These are phyloP conservation scores for Syngnathus typhle DNA, from an alignment of 2,113 vertebrate species.

Conservation along the genomic window DNA sequence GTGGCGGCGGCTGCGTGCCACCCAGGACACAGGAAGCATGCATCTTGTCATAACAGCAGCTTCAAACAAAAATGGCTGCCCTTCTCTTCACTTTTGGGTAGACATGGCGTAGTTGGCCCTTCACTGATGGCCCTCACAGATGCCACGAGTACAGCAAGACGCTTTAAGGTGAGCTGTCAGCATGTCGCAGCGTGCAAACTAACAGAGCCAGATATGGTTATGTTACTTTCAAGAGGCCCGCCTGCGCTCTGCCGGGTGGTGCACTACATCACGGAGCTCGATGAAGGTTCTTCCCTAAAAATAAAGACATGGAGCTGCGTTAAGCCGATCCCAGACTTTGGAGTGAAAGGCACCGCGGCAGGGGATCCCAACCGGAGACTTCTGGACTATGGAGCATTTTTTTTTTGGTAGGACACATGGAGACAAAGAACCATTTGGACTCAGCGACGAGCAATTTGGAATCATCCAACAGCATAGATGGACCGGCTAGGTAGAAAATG, in stretches of 20 bases:
- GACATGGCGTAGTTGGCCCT: background rate
- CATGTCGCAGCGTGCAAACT: background rate
- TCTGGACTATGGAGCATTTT: background rate
- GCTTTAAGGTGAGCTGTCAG: slow-evolving; percentile 20
- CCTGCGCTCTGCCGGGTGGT: background rate
- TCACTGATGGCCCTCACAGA: background rate
- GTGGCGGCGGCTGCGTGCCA: background rate
- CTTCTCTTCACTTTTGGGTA: too few relatives aligned
- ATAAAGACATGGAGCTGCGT: background rate
- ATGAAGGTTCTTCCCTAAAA: background rate
- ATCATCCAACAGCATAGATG: background rate
- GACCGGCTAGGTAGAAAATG: too few relatives aligned
- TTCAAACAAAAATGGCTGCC: too few relatives aligned
- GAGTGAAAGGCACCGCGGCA: background rate
- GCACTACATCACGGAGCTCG: background rate
- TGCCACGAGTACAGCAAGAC: background rate
- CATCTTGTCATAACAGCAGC: background rate
- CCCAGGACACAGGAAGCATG: slow-evolving; percentile 3
- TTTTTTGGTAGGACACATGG: too few relatives aligned
- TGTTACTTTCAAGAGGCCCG: background rate
- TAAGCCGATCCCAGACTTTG: background rate
- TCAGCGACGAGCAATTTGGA: too few relatives aligned
- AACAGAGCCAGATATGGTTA: background rate
- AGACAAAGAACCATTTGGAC: too few relatives aligned
- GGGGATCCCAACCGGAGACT: too few relatives aligned